Evolutionary conservation across 2,113 vertebrate species (phyloP).

Genomic region (Zeus faber): DNA sequence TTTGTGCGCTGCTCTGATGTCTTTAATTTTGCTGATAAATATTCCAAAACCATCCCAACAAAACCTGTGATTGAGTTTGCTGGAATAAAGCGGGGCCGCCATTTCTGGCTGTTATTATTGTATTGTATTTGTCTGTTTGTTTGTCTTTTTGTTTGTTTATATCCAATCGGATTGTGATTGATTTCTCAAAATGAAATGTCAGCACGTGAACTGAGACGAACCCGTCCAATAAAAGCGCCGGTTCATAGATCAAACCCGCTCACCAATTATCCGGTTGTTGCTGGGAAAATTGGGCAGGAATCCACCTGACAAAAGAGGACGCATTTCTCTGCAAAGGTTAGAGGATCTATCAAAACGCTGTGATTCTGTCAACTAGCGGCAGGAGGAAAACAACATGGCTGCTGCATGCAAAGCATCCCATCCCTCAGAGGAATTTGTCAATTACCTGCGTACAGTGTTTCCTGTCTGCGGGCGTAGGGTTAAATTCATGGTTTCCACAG

Average conservation of each 20-base stretch:
- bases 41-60: slow-evolving; percentile 33
- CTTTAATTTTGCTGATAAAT: slow-evolving; percentile 52
- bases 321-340: slow-evolving; percentile 34
- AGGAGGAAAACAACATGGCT: slow-evolving; percentile 42
- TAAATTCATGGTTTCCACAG: slow-evolving; percentile 25
- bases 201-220: slow-evolving; percentile 40
- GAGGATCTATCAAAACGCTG: slow-evolving; percentile 44
- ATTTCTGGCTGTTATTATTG: too few species aligned
- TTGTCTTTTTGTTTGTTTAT: slow-evolving; percentile 7
- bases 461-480: slow-evolving; percentile 29
- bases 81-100: too few species aligned
- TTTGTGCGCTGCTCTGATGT: slow-evolving; percentile 28
- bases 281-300: slow-evolving; percentile 41
- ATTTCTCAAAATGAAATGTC: slow-evolving; percentile 70
- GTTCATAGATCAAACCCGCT: slow-evolving; percentile 55
- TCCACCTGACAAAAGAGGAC: slow-evolving; percentile 46
- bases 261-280: slow-evolving; percentile 40
- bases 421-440: slow-evolving; percentile 51
- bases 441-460: slow-evolving; percentile 39
- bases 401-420: slow-evolving; percentile 36
- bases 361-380: slow-evolving; percentile 44
- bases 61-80: too few species aligned
- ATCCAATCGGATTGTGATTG: slow-evolving; percentile 45
- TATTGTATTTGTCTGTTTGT: too few species aligned
- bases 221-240: slow-evolving; percentile 4